Percentiles rank a stretch among this genome's conserved stretches.
These are phyloP conservation scores for Coremacera marginata DNA, from an alignment of 2,888 invertebrate species.

Conservation along the genomic window DNA sequence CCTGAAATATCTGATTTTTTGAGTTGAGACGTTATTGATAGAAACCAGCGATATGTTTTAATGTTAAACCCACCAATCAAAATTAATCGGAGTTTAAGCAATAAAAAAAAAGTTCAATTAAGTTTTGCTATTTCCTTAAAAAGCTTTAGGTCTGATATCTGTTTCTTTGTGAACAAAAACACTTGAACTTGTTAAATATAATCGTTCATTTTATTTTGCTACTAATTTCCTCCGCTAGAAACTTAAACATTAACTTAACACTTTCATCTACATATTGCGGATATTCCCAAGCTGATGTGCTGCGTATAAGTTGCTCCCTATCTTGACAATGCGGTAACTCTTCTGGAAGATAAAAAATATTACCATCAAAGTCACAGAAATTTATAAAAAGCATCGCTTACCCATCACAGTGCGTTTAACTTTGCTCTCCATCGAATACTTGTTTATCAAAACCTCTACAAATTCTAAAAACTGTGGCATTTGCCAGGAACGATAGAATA, in stretches of 20 bases:
- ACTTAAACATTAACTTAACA: constrained; percentile 56
- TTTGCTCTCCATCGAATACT: constrained; percentile 57
- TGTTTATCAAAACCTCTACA: constrained; percentile 51
- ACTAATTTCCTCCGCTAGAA: constrained; percentile 58
- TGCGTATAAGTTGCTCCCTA: constrained; percentile 56
- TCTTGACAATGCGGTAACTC: constrained; percentile 60
- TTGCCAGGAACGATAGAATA: constrained; percentile 63
- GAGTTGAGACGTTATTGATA: too few species aligned
- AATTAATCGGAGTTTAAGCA: too few species aligned
- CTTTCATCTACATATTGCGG: constrained; percentile 59
- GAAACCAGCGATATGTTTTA: too few species aligned
- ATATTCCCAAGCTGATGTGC: constrained; percentile 62
- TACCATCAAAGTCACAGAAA: neutral
- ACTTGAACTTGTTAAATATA: too few species aligned
- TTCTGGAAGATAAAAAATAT: constrained; percentile 47
- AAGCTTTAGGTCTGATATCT: too few species aligned
- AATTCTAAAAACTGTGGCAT: constrained; percentile 57
- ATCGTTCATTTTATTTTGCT: constrained; percentile 24
- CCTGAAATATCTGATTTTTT: too few species aligned
- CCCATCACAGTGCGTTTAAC: constrained; percentile 62
- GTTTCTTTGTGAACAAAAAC: too few species aligned
- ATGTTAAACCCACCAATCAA: neutral
- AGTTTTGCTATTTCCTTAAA: too few species aligned
- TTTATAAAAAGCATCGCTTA: constrained; percentile 44
- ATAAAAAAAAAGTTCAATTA: too few species aligned